phyloP scores from a whole-genome alignment of 1,140 invertebrate species.

The Drosophila micromelanica region DNA sequence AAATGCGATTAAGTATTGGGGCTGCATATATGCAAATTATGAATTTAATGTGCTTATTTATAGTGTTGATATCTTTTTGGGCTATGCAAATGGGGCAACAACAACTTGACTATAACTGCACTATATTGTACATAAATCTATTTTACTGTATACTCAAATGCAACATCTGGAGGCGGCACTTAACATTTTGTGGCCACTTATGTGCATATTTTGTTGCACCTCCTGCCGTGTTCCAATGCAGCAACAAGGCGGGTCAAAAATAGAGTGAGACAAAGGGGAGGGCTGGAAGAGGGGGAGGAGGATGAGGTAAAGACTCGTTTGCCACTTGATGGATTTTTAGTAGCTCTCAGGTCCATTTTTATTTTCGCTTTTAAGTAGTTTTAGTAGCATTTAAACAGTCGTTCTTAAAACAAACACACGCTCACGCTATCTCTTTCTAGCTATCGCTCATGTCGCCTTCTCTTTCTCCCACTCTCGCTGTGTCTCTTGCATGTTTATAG shows the following conservation, averaged over 20 bases:
- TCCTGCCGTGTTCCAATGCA: constrained; percentile 23
- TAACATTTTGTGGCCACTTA: neutral
- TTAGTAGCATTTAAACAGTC: constrained; percentile 72
- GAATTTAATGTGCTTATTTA: constrained; percentile 1
- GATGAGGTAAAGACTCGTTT: constrained; percentile 8
- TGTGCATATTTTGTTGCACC: constrained; percentile 4
- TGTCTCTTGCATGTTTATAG: too few relatives aligned
- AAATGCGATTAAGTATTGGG: neutral
- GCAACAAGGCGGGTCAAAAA: too few relatives aligned
- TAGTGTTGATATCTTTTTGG: neutral
- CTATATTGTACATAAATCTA: neutral
- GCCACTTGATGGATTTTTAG: constrained; percentile 76
- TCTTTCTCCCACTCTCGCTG: too few relatives aligned
- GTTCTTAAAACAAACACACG: constrained; percentile 45
- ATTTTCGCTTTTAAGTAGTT: constrained; percentile 59
- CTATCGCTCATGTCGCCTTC: neutral
- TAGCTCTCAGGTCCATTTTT: constrained; percentile 42
- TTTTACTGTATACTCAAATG: constrained; percentile 12
- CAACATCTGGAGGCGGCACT: constrained; percentile 21
- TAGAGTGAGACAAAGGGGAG: neutral
- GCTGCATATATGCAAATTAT: constrained; percentile 1
- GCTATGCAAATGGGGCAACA: neutral
- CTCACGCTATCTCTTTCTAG: neutral
- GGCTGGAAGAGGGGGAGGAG: too few relatives aligned
- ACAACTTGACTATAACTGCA: neutral